These are phyloP conservation scores for Pteronotus mesoamericanus DNA, from an alignment of 2,797 vertebrate species.

Conservation along the genomic window DNA sequence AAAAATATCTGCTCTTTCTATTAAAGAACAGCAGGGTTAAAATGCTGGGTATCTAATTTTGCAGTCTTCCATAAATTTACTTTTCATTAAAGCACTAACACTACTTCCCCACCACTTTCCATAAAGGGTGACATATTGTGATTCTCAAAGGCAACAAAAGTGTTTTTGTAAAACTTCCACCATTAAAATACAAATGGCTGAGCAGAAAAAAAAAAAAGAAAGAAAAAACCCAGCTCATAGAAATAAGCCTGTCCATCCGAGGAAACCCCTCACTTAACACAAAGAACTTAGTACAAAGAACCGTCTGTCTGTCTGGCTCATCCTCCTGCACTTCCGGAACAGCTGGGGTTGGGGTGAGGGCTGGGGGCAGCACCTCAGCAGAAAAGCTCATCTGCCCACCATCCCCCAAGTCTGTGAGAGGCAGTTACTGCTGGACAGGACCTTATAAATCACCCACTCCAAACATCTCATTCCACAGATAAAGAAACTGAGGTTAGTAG, in stretches of 20 bases:
- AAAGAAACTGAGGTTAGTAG: not conserved
- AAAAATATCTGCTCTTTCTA: slow-evolving; percentile 25
- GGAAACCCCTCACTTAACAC: not conserved
- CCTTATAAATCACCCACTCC: too few species aligned
- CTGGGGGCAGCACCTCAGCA: not conserved
- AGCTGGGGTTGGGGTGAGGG: not conserved
- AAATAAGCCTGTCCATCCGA: not conserved
- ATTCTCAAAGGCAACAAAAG: slow-evolving; percentile 27
- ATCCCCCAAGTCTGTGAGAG: not conserved
- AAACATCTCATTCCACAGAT: not conserved
- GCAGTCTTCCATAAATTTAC: not conserved
- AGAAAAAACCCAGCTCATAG: not conserved
- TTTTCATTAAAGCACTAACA: not conserved
- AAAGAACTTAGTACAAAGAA: slow-evolving; percentile 56
- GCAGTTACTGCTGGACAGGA: not conserved
- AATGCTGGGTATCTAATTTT: not conserved
- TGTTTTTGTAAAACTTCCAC: slow-evolving; percentile 14
- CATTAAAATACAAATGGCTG: slow-evolving; percentile 19
- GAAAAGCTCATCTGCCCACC: not conserved
- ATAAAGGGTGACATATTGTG: slow-evolving; percentile 28
- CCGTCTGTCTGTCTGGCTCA: not conserved
- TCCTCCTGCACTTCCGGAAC: not conserved
- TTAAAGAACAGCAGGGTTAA: not conserved
- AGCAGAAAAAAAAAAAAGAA: not conserved
- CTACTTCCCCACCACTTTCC: not conserved